Percentiles rank a stretch among this genome's conserved stretches.
Evolutionary conservation across 2,888 invertebrate species (phyloP).

Genomic region (Leptothorax acervorum): DNA sequence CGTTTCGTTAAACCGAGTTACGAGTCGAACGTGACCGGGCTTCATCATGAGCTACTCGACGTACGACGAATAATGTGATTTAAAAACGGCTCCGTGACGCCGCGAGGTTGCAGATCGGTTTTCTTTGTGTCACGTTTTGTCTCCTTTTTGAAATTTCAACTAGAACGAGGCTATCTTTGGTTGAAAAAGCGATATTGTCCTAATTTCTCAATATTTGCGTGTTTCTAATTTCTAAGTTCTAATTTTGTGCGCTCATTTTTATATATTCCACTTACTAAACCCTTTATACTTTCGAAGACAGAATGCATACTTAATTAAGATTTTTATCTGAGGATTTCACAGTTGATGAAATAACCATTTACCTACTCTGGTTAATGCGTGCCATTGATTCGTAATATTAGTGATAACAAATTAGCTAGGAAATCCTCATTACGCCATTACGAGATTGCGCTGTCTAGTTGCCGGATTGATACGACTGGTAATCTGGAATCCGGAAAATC

Average conservation of each 20-base stretch:
- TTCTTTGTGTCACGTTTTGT: slow-evolving; percentile 49
- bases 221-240: background rate
- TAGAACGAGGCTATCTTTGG: background rate
- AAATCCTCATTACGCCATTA: background rate
- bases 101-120: slow-evolving; percentile 56
- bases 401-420: background rate
- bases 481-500: slow-evolving; percentile 33
- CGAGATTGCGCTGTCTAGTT: background rate
- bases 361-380: background rate
- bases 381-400: background rate
- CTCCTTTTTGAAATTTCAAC: slow-evolving; percentile 37
- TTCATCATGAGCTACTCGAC: slow-evolving; percentile 72
- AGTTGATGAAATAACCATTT: background rate
- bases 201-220: slow-evolving; percentile 20
- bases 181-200: background rate
- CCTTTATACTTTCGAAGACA: background rate
- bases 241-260: background rate
- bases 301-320: background rate
- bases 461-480: slow-evolving; percentile 11
- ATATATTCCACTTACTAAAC: background rate
- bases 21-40: slow-evolving; percentile 81
- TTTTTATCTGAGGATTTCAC: background rate
- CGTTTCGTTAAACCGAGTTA: slow-evolving; percentile 82
- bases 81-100: slow-evolving; percentile 58
- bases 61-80: slow-evolving; percentile 64